Evolutionary conservation across 2,113 vertebrate species (phyloP).

Genomic region (Coptodon bakossiorum): DNA sequence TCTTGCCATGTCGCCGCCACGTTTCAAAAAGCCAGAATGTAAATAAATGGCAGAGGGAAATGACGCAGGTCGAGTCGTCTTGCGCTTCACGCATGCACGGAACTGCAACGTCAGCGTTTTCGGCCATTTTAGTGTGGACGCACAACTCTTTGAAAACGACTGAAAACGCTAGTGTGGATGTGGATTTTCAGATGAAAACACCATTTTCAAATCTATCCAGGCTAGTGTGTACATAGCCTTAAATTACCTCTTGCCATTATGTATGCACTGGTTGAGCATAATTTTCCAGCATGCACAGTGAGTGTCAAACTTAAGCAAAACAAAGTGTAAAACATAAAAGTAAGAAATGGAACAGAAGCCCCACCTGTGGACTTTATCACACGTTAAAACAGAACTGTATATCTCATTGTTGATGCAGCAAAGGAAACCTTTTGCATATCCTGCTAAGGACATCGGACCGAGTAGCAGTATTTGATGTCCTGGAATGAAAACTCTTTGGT

Average conservation of each 20-base stretch:
- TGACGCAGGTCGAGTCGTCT: too few relatives aligned
- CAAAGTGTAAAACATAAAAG: not conserved
- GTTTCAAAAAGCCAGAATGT: too few relatives aligned
- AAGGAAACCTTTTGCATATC: not conserved
- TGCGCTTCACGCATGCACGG: too few relatives aligned
- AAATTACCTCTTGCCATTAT: not conserved
- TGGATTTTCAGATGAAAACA: too few relatives aligned
- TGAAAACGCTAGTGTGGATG: too few relatives aligned
- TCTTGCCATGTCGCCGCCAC: too few relatives aligned
- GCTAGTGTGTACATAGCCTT: too few relatives aligned
- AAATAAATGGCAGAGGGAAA: too few relatives aligned
- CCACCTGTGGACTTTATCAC: not conserved
- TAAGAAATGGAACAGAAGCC: not conserved
- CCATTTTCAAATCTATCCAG: too few relatives aligned
- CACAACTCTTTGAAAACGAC: too few relatives aligned
- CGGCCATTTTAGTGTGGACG: too few relatives aligned
- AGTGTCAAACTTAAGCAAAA: not conserved
- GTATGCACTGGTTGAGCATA: not conserved
- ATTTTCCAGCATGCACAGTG: not conserved
- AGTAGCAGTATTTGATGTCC: not conserved
- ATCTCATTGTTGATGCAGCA: not conserved
- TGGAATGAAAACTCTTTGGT: not conserved
- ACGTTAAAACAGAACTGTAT: not conserved
- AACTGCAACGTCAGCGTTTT: too few relatives aligned
- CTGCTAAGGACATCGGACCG: not conserved